A percentile compares a stretch with the other conserved stretches of the same genome.
phyloP scores from a whole-genome alignment of 2,797 vertebrate genomes.

The Gymnoscopelus microlampas region DNA sequence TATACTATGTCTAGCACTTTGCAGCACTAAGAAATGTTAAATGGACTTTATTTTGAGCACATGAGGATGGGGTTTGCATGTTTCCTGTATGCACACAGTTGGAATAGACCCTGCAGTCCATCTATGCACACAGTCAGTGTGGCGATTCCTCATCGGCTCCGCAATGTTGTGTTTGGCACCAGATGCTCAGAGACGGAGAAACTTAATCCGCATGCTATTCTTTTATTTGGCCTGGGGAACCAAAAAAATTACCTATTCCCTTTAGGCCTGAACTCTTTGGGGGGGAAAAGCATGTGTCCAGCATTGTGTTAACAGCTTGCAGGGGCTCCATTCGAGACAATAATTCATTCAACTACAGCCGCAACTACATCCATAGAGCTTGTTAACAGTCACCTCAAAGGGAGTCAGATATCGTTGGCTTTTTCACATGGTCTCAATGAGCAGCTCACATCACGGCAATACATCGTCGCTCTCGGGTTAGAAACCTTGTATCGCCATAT shows the following conservation, averaged over 20 bases:
- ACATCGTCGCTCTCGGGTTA: neutral
- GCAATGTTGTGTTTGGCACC: conserved; percentile 60
- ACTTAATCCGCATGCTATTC: conserved; percentile 53
- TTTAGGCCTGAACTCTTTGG: conserved; percentile 22
- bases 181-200: conserved; percentile 39
- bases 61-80: neutral
- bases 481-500: too few relatives aligned
- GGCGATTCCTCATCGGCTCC: conserved; percentile 15
- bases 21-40: conserved; percentile 13
- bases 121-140: conserved; percentile 8
- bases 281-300: conserved; percentile 27
- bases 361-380: conserved; percentile 29
- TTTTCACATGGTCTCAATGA: conserved; percentile 18
- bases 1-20: neutral
- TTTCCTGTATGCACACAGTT: neutral
- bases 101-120: neutral
- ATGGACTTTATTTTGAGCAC: conserved; percentile 11
- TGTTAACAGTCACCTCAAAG: conserved; percentile 39
- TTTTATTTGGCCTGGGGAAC: conserved; percentile 55
- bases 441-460: conserved; percentile 41
- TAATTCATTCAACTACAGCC: conserved; percentile 38
- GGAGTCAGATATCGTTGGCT: conserved; percentile 20
- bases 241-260: conserved; percentile 44
- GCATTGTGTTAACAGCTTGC: conserved; percentile 47
- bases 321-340: conserved; percentile 36